Base-by-base conservation (phyloP, 2,797 vertebrate species). In the Hypotaenidia philippensis region DNA sequence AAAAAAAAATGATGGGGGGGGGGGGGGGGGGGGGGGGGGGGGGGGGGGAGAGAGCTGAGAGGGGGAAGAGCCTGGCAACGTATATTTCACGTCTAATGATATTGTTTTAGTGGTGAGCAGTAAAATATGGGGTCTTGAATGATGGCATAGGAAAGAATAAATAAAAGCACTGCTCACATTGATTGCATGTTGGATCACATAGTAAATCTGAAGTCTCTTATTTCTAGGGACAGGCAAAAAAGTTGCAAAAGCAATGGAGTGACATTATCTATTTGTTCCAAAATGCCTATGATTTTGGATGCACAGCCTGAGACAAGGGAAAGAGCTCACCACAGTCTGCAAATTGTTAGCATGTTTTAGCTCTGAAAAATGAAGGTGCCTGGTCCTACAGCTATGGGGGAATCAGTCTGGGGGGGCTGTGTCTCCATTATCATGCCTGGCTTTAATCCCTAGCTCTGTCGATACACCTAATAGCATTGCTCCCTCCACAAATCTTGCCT, bases 41-140 rank as follows among this genome's bases (percentile, higher is more conserved):
- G 29, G 15, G 31, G 38, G 26, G 66, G 12, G n/a, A 88, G 55
- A 80, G 18, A 55, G 36, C 16, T 53, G 78, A 85, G 57, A 59
- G 6, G 13, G 38, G 47, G 52, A 63, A 92, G 84, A 93, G 65
- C 26, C 66, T 94, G 72, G 84, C 57, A 91, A 95, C 0, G 0
- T 88, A 71, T 91, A 96, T 95, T 94, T 97, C 65, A 90, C 68
- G 86, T 83, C 72, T 68, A 81, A 74, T 68, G 52, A 91, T 91
- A 94, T 59, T 89, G 89, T 94, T 93, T 94, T 83, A 94, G 89
- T 9, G 36, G 84, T 72, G 55, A 95, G 90, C 76, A 89, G 78
- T 95, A 94, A 94, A 91, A 57, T 74, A 45, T 29, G 50, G 16
- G 15, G 13, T 60, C 83, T 94, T 88, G 90, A 95, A 87, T 77